A percentile compares a stretch with the other conserved stretches of the same genome.
phyloP scores from a whole-genome alignment of 2,797 vertebrate genomes.

The Staurois parvus region DNA sequence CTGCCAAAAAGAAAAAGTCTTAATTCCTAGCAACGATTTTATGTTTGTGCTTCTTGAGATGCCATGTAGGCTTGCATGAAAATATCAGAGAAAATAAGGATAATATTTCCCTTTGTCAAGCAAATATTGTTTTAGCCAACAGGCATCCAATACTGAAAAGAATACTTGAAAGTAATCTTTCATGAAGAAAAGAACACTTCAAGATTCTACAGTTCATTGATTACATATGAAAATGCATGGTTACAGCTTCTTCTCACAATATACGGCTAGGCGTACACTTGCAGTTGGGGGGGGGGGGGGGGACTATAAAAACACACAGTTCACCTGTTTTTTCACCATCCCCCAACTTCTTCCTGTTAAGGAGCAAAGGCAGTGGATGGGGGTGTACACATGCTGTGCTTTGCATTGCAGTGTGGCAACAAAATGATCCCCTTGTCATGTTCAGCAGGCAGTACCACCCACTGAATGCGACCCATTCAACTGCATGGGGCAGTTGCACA shows the following conservation, averaged over 20 bases:
- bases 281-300: too few species aligned
- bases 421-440: too few species aligned
- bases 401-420: too few species aligned
- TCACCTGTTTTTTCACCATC: too few species aligned
- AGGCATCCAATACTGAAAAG: background rate
- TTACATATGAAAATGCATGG: background rate
- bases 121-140: background rate
- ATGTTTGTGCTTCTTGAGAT: conserved; percentile 23
- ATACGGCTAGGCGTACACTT: background rate
- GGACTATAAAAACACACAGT: too few species aligned
- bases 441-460: too few species aligned
- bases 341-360: too few species aligned
- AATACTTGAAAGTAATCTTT: background rate
- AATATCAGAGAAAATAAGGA: background rate
- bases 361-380: too few species aligned
- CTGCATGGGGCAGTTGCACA: too few species aligned
- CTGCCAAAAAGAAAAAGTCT: conserved; percentile 34
- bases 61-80: conserved; percentile 4
- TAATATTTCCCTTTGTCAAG: background rate
- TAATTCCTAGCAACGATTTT: conserved; percentile 4
- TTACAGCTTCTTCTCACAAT: background rate
- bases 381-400: too few species aligned
- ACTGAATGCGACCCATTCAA: too few species aligned
- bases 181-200: background rate
- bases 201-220: background rate